Conservation (phyloP, 2,888 invertebrate species). For the Trimorus sp. region DNA sequence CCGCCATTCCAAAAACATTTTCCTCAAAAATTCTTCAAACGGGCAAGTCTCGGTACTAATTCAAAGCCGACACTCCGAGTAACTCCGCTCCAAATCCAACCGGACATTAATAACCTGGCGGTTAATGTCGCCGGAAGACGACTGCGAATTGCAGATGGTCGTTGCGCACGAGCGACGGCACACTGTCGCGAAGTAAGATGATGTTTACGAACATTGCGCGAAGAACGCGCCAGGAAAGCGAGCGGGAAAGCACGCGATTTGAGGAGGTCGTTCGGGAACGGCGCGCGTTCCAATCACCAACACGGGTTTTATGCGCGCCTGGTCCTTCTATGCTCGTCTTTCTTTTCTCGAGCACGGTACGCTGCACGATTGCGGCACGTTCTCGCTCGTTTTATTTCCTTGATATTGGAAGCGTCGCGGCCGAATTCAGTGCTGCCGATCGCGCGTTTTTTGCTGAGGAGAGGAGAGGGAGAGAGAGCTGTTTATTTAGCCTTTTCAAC, state of each 20-base stretch:
- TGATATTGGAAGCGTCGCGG: conserved; percentile 73
- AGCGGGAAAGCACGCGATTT: conserved; percentile 66
- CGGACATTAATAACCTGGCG: conserved; percentile 6
- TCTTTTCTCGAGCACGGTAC: conserved; percentile 65
- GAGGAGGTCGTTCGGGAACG: conserved; percentile 25
- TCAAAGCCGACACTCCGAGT: too few species aligned
- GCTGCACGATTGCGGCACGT: conserved; percentile 67
- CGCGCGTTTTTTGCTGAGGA: conserved; percentile 72
- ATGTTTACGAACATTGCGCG: conserved; percentile 74
- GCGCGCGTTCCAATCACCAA: conserved; percentile 5
- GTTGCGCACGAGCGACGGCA: not conserved
- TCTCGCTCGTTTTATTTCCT: conserved; percentile 67
- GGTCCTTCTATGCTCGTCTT: conserved; percentile 66
- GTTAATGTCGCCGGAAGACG: not conserved
- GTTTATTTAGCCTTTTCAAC: too few species aligned
- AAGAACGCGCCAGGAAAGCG: conserved; percentile 70
- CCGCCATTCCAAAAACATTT: too few species aligned
- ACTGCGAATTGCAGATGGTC: not conserved
- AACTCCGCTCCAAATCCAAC: too few species aligned
- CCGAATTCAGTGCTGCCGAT: conserved; percentile 79
- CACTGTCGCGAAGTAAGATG: conserved; percentile 50
- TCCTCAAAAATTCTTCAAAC: too few species aligned
- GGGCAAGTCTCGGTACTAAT: too few species aligned
- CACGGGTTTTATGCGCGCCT: conserved; percentile 33
- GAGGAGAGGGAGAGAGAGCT: not conserved